Evolutionary conservation across 2,888 invertebrate genomes (phyloP).

Genomic region (Steromphala cineraria): DNA sequence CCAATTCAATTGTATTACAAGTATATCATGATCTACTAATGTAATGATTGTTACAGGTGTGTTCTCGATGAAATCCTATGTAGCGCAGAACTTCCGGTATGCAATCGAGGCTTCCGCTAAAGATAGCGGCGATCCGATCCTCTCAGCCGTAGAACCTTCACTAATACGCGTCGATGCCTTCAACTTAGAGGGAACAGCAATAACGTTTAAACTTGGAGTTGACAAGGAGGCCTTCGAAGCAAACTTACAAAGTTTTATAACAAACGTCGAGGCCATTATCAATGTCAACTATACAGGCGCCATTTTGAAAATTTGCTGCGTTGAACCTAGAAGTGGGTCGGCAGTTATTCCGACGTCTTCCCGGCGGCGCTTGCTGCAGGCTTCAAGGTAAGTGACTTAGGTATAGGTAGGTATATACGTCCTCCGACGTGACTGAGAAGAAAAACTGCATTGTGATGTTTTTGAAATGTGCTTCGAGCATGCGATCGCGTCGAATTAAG

Average conservation of each 20-base stretch:
- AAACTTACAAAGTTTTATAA: slow-evolving; percentile 44
- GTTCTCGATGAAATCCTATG: slow-evolving; percentile 40
- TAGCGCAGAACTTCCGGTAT: slow-evolving; percentile 43
- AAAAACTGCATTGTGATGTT: too few relatives aligned
- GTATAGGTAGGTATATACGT: too few relatives aligned
- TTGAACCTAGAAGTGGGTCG: slow-evolving; percentile 36
- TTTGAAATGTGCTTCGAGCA: too few relatives aligned
- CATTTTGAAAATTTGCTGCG: slow-evolving; percentile 57
- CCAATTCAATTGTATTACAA: too few relatives aligned
- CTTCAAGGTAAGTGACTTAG: slow-evolving; percentile 39
- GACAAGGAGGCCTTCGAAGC: slow-evolving; percentile 43
- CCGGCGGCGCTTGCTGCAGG: slow-evolving; percentile 31
- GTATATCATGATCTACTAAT: too few relatives aligned
- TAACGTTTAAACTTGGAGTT: slow-evolving; percentile 47
- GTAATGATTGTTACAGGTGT: slow-evolving; percentile 35
- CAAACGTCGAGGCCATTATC: slow-evolving; percentile 48
- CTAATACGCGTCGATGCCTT: slow-evolving; percentile 63
- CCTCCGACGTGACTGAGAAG: too few relatives aligned
- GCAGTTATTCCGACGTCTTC: slow-evolving; percentile 19
- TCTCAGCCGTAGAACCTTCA: slow-evolving; percentile 44
- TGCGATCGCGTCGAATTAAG: too few relatives aligned
- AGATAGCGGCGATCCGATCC: slow-evolving; percentile 53
- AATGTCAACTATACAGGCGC: slow-evolving; percentile 42
- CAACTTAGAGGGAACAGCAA: slow-evolving; percentile 43
- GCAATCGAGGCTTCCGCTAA: slow-evolving; percentile 45